Evolutionary conservation across 2,888 invertebrate species (phyloP).

Genomic region (Plagiodera versicolora): DNA sequence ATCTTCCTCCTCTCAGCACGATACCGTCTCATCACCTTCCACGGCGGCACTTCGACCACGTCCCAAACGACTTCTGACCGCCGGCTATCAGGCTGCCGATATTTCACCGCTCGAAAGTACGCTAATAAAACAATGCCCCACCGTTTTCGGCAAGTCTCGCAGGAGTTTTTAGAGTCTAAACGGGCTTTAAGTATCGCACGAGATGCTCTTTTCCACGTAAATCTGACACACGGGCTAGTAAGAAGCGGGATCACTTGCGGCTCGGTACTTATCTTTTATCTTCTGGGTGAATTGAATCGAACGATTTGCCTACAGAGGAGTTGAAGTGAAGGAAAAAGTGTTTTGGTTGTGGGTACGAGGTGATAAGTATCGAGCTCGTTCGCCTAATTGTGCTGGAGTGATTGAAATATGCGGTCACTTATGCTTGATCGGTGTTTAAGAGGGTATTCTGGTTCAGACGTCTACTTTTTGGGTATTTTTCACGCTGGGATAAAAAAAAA

Average conservation of each 20-base stretch:
- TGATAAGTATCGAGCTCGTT: no score
- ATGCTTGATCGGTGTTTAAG: no score
- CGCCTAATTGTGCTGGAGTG: no score
- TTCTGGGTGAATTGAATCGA: background rate
- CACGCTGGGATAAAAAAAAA: no score
- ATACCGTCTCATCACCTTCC: constrained; percentile 41
- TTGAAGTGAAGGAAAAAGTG: no score
- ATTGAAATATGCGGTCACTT: no score
- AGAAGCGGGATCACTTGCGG: background rate
- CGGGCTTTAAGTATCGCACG: constrained; percentile 12
- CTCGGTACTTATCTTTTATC: background rate
- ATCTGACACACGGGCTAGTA: constrained; percentile 3
- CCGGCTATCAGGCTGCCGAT: constrained; percentile 28
- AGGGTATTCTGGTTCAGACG: no score
- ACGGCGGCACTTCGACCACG: constrained; percentile 40
- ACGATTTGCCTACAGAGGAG: background rate
- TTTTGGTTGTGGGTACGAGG: no score
- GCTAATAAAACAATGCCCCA: constrained; percentile 32
- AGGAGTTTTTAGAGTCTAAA: constrained; percentile 1
- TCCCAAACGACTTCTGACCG: constrained; percentile 41
- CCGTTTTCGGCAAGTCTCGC: constrained; percentile 21
- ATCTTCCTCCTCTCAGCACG: constrained; percentile 41
- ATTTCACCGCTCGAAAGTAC: constrained; percentile 33
- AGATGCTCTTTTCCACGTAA: constrained; percentile 16
- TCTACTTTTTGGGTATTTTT: no score